Base-by-base conservation (phyloP, 2,888 invertebrate genomes). In the Noctua fimbriata region DNA sequence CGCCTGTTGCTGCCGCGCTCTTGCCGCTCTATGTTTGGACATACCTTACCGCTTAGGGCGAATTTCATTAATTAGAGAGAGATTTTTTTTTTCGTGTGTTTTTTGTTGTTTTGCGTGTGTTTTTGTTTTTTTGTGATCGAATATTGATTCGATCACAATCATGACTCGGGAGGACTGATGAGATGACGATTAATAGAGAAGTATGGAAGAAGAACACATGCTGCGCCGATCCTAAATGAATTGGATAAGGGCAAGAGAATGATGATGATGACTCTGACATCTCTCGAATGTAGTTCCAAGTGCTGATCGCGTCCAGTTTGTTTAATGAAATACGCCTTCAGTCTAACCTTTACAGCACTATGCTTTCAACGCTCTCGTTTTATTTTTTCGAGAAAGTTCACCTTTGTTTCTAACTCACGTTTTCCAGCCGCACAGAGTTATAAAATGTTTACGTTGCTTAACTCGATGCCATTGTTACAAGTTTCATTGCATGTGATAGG, bases 401-500 rank as follows among this genome's bases (percentile, higher is more conserved):
- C 9, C 21, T 52, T 52, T 52, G 21, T 52, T n/a, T 55, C 55
- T 55, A 24, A 3, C n/a, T n/a, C 55, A n/a, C 24, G 24, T 55
- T 55, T 55, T 55, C 9, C 52, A 18, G 9, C 52, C 52, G 2
- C 21, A 7, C 5, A 4, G 52, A 52, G 21, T 52, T 5, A 52
- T 52, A 49, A 52, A 21, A 49, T 18, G 21, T 9, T 49, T 49
- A 58, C 10, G 3, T n/a, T 58, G 9, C 28, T 21, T 16, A 52
- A 32, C 5, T 52, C 14, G n/a, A 12, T 2, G 36, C 6, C 58
- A 21, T 47, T 47, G 12, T n/a, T 24, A 28, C 6, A 76, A 60
- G 36, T 78, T 69, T 32, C n/a, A 12, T 58, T 18, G 14, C 5
- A 69, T 78, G 63, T 77, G 14, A 9, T 4, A 41, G 49, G 60